These are phyloP conservation scores for Cacatua alba DNA, from an alignment of 2,113 vertebrate species.

Conservation along the genomic window DNA sequence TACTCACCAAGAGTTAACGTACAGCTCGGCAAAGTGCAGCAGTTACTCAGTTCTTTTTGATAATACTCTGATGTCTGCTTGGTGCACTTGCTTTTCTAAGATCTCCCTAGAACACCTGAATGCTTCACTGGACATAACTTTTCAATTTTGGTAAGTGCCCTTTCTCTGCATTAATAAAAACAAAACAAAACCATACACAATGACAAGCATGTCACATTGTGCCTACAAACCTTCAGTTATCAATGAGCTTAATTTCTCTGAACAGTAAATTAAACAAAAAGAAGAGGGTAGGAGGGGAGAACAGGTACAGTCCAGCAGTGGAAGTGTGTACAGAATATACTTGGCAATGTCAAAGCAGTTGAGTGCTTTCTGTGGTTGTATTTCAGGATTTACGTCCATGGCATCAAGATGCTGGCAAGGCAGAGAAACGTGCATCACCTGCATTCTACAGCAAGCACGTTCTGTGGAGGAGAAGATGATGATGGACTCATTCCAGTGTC, in stretches of 20 bases:
- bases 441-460: slow-evolving; percentile 94
- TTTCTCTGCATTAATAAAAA: slow-evolving; percentile 73
- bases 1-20: slow-evolving; percentile 70
- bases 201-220: slow-evolving; percentile 73
- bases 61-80: slow-evolving; percentile 61
- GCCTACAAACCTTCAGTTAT: slow-evolving; percentile 78
- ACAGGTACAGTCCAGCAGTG: slow-evolving; percentile 71
- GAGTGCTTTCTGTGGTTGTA: slow-evolving; percentile 87
- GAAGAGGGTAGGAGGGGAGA: slow-evolving; percentile 51
- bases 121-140: slow-evolving; percentile 72
- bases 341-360: slow-evolving; percentile 81
- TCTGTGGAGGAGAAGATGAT: slow-evolving; percentile 93
- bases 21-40: slow-evolving; percentile 77
- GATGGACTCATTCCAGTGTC: slow-evolving; percentile 97
- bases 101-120: slow-evolving; percentile 76
- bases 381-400: slow-evolving; percentile 79
- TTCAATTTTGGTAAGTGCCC: slow-evolving; percentile 80
- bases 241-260: slow-evolving; percentile 73
- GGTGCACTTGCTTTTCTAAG: slow-evolving; percentile 73
- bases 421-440: slow-evolving; percentile 89
- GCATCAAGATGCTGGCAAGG: slow-evolving; percentile 82
- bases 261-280: slow-evolving; percentile 65
- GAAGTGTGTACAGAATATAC: slow-evolving; percentile 75
- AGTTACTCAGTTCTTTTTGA: slow-evolving; percentile 55
- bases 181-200: slow-evolving; percentile 50